A percentile compares a stretch with the other conserved stretches of the same genome.
Evolutionary conservation across 2,888 invertebrate genomes (phyloP).

Genomic region (Trypoxylon attenuatum): DNA sequence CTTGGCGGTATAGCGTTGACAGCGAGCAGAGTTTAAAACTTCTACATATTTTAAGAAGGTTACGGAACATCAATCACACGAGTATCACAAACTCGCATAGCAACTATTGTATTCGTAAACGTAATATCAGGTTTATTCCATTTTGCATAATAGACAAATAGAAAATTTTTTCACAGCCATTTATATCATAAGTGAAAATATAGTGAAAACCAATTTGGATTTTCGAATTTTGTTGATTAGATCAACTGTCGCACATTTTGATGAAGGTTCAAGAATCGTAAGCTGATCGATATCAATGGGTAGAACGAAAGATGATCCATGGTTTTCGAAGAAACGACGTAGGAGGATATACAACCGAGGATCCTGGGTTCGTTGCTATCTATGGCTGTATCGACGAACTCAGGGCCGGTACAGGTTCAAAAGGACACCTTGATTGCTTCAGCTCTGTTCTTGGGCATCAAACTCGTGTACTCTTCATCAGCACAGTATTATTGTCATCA

Average conservation of each 20-base stretch:
- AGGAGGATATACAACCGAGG: slow-evolving; percentile 65
- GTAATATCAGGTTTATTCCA: too few relatives aligned
- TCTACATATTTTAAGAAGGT: background rate
- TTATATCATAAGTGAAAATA: too few relatives aligned
- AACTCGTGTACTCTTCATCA: slow-evolving; percentile 65
- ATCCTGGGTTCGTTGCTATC: slow-evolving; percentile 59
- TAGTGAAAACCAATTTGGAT: too few relatives aligned
- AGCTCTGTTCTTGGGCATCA: slow-evolving; percentile 72
- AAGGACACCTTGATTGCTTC: slow-evolving; percentile 74
- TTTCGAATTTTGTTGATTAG: too few relatives aligned
- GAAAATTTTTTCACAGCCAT: too few relatives aligned
- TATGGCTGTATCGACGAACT: slow-evolving; percentile 66
- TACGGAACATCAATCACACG: background rate
- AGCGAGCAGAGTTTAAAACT: too few relatives aligned
- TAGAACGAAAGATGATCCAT: slow-evolving; percentile 31
- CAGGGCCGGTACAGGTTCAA: slow-evolving; percentile 61
- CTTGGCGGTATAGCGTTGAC: too few relatives aligned
- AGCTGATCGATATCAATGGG: slow-evolving; percentile 14
- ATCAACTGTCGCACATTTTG: slow-evolving; percentile 15
- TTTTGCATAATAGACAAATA: too few relatives aligned
- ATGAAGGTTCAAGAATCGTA: slow-evolving; percentile 27
- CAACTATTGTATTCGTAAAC: slow-evolving; percentile 23
- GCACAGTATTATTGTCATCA: slow-evolving; percentile 63
- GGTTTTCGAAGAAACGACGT: slow-evolving; percentile 42
- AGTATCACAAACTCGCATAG: background rate